These are phyloP conservation scores for Excalfactoria chinensis DNA, from an alignment of 2,113 vertebrate species.

Conservation along the genomic window DNA sequence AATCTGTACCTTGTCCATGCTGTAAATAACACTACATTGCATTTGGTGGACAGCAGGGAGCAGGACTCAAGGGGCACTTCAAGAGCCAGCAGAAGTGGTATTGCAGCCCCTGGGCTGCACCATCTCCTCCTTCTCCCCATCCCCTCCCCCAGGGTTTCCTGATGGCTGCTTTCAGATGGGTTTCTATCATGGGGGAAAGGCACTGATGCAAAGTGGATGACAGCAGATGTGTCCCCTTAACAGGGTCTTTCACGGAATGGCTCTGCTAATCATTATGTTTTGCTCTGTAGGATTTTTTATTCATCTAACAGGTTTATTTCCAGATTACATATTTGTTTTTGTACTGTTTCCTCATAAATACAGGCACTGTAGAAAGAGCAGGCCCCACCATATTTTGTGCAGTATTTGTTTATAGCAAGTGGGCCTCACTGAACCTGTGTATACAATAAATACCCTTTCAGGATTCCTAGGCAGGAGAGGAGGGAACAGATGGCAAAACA, in stretches of 20 bases:
- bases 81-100: constrained; percentile 31
- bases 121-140: neutral
- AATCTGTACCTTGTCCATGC: constrained; percentile 24
- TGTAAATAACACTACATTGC: constrained; percentile 57
- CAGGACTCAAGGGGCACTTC: constrained; percentile 39
- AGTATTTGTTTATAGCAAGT: constrained; percentile 69
- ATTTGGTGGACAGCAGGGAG: constrained; percentile 49
- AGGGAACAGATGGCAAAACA: constrained; percentile 72
- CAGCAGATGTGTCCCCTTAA: constrained; percentile 60
- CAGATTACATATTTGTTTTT: constrained; percentile 65
- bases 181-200: constrained; percentile 58
- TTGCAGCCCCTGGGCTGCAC: constrained; percentile 23
- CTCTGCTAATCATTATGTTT: constrained; percentile 68
- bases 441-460: constrained; percentile 71
- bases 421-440: constrained; percentile 61
- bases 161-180: constrained; percentile 57
- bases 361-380: constrained; percentile 64
- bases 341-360: constrained; percentile 63
- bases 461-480: constrained; percentile 64
- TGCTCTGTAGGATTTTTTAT: constrained; percentile 62
- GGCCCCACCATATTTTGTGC: constrained; percentile 53
- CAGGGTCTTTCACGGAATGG: constrained; percentile 57
- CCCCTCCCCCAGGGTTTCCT: constrained; percentile 30
- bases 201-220: constrained; percentile 44
- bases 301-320: constrained; percentile 70